Percentiles rank a stretch among this genome's conserved stretches.
These are phyloP conservation scores for Istiophorus platypterus DNA, from an alignment of 2,113 vertebrate species.

Conservation along the genomic window DNA sequence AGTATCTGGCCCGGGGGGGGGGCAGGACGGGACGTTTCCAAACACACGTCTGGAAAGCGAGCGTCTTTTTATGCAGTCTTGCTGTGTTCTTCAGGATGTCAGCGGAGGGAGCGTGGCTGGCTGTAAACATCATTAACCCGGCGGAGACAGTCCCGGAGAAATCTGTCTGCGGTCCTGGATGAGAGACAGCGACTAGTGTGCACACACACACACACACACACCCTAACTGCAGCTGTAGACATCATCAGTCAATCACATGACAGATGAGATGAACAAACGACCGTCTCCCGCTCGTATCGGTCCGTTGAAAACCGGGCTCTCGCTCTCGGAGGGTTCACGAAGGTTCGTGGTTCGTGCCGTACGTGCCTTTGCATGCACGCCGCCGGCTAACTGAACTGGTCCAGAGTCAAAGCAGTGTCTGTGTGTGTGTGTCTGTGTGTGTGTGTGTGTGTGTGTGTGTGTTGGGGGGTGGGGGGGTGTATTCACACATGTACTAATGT, in stretches of 20 bases:
- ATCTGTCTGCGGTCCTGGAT: slow-evolving; percentile 15
- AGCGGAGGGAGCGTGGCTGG: slow-evolving; percentile 34
- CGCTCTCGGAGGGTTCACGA: slow-evolving; percentile 2
- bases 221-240: slow-evolving; percentile 13
- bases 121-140: slow-evolving; percentile 62
- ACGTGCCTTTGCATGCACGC: background rate
- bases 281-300: slow-evolving; percentile 6
- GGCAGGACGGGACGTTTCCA: background rate
- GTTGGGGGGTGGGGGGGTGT: slow-evolving; percentile 29
- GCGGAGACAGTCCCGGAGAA: slow-evolving; percentile 29
- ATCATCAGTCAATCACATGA: slow-evolving; percentile 24
- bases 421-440: no score
- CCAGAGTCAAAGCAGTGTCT: background rate
- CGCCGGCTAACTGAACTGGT: slow-evolving; percentile 6
- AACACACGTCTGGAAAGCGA: background rate
- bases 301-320: background rate
- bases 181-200: background rate
- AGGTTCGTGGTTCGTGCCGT: no score
- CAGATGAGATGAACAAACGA: slow-evolving; percentile 17
- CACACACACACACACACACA: background rate
- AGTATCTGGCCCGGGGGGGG: no score
- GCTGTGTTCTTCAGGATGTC: slow-evolving; percentile 54
- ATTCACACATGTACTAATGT: slow-evolving; percentile 41
- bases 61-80: slow-evolving; percentile 33
- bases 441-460: no score